A percentile compares a stretch with the other conserved stretches of the same genome.
phyloP scores from a whole-genome alignment of 1,140 invertebrate species.

The Zaprionus tsacasi region DNA sequence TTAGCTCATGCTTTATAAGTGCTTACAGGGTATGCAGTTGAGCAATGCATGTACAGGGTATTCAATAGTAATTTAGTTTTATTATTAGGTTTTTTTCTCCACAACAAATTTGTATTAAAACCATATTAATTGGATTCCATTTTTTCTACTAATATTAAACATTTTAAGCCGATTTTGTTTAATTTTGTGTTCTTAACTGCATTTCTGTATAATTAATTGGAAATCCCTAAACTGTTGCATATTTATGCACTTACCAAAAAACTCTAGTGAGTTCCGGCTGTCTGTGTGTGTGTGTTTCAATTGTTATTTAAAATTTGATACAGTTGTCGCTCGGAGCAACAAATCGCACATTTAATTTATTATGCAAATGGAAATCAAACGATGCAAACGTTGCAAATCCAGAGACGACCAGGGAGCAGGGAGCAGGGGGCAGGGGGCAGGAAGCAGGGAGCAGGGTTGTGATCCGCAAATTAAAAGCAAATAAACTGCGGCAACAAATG shows the following conservation, averaged over 20 bases:
- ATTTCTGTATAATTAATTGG: conserved; percentile 24
- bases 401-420: conserved; percentile 7
- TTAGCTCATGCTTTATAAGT: too few species aligned
- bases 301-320: conserved; percentile 14
- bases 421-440: not conserved
- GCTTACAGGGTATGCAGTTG: too few species aligned
- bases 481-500: conserved; percentile 44
- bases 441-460: conserved; percentile 6
- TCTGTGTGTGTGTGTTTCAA: not conserved
- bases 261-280: not conserved
- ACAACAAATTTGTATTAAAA: not conserved
- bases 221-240: conserved; percentile 6
- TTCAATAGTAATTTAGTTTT: not conserved
- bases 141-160: not conserved
- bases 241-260: conserved; percentile 5
- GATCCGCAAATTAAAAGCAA: conserved; percentile 66
- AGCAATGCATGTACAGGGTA: too few species aligned
- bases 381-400: conserved; percentile 35
- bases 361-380: conserved; percentile 67
- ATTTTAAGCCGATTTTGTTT: not conserved
- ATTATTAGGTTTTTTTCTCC: not conserved
- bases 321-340: conserved; percentile 1
- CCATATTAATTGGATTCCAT: not conserved
- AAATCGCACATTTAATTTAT: conserved; percentile 47
- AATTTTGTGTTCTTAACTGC: not conserved